These are phyloP conservation scores for Cavia aperea DNA, from an alignment of 2,113 vertebrate species.

Conservation along the genomic window DNA sequence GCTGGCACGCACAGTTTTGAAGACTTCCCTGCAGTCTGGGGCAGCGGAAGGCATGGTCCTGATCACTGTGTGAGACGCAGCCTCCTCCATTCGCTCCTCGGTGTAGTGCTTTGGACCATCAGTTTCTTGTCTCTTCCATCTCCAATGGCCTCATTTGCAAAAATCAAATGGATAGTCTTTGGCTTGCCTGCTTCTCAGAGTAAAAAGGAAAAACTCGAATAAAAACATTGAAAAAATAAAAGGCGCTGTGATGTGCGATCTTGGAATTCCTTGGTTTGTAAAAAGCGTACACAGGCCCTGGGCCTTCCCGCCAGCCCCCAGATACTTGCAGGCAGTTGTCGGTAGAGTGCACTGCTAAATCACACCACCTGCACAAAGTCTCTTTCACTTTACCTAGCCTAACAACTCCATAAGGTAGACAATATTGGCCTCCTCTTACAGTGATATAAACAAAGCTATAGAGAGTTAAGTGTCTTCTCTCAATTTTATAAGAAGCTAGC, in stretches of 20 bases:
- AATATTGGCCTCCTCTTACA: not conserved
- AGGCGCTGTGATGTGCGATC: not conserved
- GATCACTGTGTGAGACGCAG: not conserved
- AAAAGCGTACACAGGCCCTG: not conserved
- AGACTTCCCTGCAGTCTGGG: not conserved
- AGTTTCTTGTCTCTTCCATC: not conserved
- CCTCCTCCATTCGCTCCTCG: not conserved
- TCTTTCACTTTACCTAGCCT: not conserved
- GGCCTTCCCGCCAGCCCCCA: not conserved
- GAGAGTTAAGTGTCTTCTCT: not conserved
- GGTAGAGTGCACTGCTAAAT: not conserved
- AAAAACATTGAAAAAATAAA: conserved; percentile 37
- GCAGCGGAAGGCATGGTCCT: not conserved
- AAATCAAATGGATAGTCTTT: not conserved
- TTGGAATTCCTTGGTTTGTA: not conserved
- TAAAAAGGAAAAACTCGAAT: conserved; percentile 24
- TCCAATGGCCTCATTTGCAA: conserved; percentile 18
- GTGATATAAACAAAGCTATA: not conserved
- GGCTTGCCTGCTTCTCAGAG: conserved; percentile 18
- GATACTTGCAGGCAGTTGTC: not conserved
- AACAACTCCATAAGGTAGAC: not conserved
- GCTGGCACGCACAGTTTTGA: not conserved
- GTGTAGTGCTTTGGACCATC: not conserved
- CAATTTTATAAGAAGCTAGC: not conserved
- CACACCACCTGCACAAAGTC: not conserved